phyloP scores from a whole-genome alignment of 1,140 invertebrate genomes.

The Aleiodes sp. region DNA sequence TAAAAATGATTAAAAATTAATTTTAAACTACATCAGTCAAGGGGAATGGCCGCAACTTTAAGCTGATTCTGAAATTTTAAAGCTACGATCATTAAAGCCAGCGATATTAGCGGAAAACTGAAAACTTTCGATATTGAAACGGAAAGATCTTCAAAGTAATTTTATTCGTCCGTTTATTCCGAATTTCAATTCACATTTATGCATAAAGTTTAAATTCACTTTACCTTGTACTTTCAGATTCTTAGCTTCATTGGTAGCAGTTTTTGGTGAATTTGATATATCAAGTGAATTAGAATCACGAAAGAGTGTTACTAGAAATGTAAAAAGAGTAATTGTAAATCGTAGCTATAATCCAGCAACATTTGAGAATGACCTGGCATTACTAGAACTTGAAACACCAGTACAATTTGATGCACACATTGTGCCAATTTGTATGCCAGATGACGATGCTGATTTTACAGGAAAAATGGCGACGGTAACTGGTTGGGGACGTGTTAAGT shows the following conservation, averaged over 20 bases:
- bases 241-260: constrained; percentile 86
- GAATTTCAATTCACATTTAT: too few species aligned
- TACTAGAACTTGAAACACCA: constrained; percentile 84
- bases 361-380: constrained; percentile 90
- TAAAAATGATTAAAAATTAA: too few species aligned
- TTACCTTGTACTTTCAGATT: constrained; percentile 72
- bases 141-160: too few species aligned
- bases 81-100: too few species aligned
- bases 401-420: constrained; percentile 88
- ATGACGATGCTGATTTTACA: constrained; percentile 82
- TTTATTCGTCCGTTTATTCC: too few species aligned
- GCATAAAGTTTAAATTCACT: too few species aligned
- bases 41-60: too few species aligned
- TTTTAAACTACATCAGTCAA: too few species aligned
- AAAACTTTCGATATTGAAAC: too few species aligned
- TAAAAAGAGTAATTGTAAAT: constrained; percentile 88
- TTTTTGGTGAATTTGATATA: constrained; percentile 91
- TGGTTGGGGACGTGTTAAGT: constrained; percentile 76
- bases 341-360: constrained; percentile 88
- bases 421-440: constrained; percentile 91
- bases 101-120: too few species aligned
- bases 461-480: constrained; percentile 86
- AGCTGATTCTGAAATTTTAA: too few species aligned
- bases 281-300: constrained; percentile 82
- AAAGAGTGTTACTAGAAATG: constrained; percentile 81